Conservation (phyloP, 2,113 vertebrate genomes). For the Rhodinocichla rosea region DNA sequence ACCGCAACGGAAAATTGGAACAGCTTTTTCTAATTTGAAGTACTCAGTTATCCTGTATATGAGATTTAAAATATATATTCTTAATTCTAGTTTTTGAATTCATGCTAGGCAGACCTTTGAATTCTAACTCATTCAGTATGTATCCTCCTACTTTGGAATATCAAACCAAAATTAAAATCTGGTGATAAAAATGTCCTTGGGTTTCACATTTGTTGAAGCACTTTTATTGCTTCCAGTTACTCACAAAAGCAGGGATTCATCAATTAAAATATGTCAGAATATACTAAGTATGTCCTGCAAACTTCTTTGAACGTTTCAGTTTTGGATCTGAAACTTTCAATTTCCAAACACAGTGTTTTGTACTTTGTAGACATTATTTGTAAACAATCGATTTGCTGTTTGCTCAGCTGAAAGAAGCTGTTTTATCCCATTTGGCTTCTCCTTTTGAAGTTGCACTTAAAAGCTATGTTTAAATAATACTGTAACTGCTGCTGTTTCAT, state of each 20-base stretch:
- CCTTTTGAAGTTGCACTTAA: not conserved
- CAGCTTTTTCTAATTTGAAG: slow-evolving; percentile 28
- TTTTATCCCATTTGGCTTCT: not conserved
- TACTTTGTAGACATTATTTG: not conserved
- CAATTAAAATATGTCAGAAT: not conserved
- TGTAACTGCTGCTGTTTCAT: not conserved
- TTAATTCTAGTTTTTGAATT: not conserved
- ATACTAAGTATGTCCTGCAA: not conserved
- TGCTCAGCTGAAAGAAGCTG: not conserved
- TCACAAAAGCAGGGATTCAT: not conserved
- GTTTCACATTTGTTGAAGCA: not conserved
- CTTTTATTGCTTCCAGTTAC: not conserved
- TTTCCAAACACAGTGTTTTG: not conserved
- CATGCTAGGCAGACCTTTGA: not conserved
- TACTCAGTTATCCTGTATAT: not conserved
- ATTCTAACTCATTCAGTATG: not conserved
- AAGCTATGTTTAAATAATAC: not conserved
- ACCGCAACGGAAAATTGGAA: slow-evolving; percentile 7
- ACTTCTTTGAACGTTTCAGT: not conserved
- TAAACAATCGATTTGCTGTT: not conserved
- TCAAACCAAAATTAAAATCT: not conserved
- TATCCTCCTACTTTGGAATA: not conserved
- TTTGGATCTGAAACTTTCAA: not conserved
- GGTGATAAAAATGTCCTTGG: not conserved
- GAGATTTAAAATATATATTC: not conserved